Evolutionary conservation across 2,888 invertebrate genomes (phyloP).

Genomic region (Ectemnius lituratus): DNA sequence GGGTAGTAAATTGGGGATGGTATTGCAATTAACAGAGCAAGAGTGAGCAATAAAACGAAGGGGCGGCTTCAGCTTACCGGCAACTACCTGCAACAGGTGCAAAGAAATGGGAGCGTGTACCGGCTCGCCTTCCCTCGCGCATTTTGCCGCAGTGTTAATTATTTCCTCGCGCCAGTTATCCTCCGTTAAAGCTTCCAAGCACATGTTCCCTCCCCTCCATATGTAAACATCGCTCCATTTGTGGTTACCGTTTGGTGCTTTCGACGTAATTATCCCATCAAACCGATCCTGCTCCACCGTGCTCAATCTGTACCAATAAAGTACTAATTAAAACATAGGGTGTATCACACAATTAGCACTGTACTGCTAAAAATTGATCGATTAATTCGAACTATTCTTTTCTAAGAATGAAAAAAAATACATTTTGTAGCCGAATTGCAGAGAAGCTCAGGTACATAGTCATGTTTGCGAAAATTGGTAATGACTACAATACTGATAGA

Average conservation of each 20-base stretch:
- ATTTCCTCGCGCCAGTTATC: conserved; percentile 72
- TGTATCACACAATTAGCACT: no score
- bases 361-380: no score
- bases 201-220: conserved; percentile 64
- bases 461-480: no score
- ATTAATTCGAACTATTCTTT: no score
- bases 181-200: conserved; percentile 55
- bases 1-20: no score
- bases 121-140: conserved; percentile 72
- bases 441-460: no score
- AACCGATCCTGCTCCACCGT: conserved; percentile 64
- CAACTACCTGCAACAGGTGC: conserved; percentile 67
- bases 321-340: no score
- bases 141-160: conserved; percentile 66
- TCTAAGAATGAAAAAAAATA: no score
- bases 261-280: conserved; percentile 63
- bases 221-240: conserved; percentile 64
- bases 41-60: no score
- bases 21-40: no score
- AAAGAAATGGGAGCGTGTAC: conserved; percentile 66
- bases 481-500: no score
- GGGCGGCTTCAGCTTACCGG: conserved; percentile 54
- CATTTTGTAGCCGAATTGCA: no score
- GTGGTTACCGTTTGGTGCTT: conserved; percentile 43
- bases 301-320: conserved; percentile 47